These are phyloP conservation scores for Sepiola atlantica DNA, from an alignment of 2,888 invertebrate genomes.

Conservation along the genomic window DNA sequence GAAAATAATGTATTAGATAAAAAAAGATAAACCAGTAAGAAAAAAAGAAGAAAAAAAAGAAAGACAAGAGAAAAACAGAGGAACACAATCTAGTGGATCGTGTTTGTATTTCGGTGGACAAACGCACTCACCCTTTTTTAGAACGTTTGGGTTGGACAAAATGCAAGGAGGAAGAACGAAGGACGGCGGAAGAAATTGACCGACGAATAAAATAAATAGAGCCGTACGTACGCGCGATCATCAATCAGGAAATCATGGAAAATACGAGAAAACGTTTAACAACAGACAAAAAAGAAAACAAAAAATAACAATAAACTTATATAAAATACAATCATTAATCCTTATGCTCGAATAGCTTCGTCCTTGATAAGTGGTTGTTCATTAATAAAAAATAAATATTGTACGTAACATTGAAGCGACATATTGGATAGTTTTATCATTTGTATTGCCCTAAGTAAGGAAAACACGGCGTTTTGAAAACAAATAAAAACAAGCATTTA, in stretches of 20 bases:
- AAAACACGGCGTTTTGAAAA: too few relatives aligned
- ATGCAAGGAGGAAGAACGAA: neutral
- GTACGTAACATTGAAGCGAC: too few relatives aligned
- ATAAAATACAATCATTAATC: neutral
- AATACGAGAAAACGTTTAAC: neutral
- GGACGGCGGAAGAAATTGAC: neutral
- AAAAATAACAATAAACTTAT: too few relatives aligned
- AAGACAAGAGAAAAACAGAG: neutral
- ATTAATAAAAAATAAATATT: too few relatives aligned
- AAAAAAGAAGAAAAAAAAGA: neutral
- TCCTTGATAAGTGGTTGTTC: too few relatives aligned
- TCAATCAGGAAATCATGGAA: neutral
- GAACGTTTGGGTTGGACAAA: neutral
- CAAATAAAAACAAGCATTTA: too few relatives aligned
- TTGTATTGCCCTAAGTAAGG: too few relatives aligned
- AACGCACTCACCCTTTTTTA: neutral
- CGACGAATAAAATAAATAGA: neutral
- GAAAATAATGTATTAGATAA: neutral
- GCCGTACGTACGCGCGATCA: neutral
- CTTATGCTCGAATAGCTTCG: too few relatives aligned
- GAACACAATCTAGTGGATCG: neutral
- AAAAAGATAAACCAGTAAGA: neutral
- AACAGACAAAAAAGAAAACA: neutral
- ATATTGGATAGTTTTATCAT: too few relatives aligned
- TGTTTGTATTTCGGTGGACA: neutral